Percentiles rank a stretch among this genome's conserved stretches.
Evolutionary conservation across 2,888 invertebrate species (phyloP).

Genomic region (Crocallis elinguaria): DNA sequence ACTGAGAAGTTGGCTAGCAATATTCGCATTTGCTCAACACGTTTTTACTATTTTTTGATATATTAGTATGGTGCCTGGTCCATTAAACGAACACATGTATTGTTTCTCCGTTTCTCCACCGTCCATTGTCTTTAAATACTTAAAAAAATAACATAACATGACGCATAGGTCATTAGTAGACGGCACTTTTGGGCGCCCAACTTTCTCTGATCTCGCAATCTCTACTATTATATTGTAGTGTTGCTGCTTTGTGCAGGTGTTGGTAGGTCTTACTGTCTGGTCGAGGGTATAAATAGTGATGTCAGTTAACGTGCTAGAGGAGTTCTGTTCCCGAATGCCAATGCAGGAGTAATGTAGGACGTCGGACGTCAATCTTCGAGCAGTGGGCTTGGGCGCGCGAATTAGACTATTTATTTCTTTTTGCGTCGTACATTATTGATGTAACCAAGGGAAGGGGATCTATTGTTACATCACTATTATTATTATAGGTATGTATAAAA

Average conservation of each 20-base stretch:
- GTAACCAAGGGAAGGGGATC: not conserved
- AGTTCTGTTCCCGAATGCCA: slow-evolving; percentile 76
- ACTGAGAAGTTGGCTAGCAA: not conserved
- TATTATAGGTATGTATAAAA: not conserved
- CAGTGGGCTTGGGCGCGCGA: slow-evolving; percentile 14
- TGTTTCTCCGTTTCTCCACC: slow-evolving; percentile 34
- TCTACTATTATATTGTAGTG: slow-evolving; percentile 21
- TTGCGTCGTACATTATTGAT: slow-evolving; percentile 7
- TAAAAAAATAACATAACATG: slow-evolving; percentile 56
- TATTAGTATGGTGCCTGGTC: slow-evolving; percentile 12
- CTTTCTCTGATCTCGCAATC: slow-evolving; percentile 40
- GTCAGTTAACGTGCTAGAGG: slow-evolving; percentile 67
- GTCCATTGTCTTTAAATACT: slow-evolving; percentile 61
- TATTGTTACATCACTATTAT: not conserved
- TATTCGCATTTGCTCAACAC: not conserved
- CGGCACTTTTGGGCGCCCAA: slow-evolving; percentile 41
- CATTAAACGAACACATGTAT: slow-evolving; percentile 43
- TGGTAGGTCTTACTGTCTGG: slow-evolving; percentile 53
- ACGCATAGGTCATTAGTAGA: slow-evolving; percentile 70
- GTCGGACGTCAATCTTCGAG: slow-evolving; percentile 66
- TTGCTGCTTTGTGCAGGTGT: slow-evolving; percentile 54
- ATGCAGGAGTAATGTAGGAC: slow-evolving; percentile 71
- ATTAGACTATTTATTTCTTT: slow-evolving; percentile 11
- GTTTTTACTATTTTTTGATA: not conserved
- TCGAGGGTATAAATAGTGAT: slow-evolving; percentile 69